Base-by-base conservation (phyloP, 2,113 vertebrate species). In the Tursiops truncatus region DNA sequence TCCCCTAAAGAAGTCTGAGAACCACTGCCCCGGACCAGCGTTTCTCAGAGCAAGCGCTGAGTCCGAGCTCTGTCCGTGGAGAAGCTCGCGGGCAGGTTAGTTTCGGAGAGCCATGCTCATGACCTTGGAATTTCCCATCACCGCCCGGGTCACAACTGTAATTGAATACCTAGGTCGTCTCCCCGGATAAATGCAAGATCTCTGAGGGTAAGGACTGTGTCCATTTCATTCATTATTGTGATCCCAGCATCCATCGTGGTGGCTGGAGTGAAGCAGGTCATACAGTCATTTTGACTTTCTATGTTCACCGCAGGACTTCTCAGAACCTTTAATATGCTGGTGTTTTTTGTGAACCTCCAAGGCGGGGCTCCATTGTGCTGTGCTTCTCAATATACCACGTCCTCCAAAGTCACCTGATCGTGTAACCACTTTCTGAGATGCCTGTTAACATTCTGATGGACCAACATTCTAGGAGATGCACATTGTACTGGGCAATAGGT, bases 31-130 rank as follows among this genome's bases (percentile, higher is more conserved):
- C 41, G 28, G 50, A 41, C 4, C 53, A 12, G 23, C 26, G 12
- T 88, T 58, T 87, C 31, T n/a, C n/a, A 23, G 47, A n/a, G 50
- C n/a, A 7, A 76, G 26, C 33, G 36, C 47, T 2, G 14, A 5
- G 10, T 38, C 33, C 7, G 38, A 79, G 76, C 76, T n/a, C 50
- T 20, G 36, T 21, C 25, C 1, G 0, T 0, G 11, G 63, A 26
- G n/a, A 14, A 62, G 53, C 53, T 26, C 18, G 20, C 3, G 21
- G 91, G 41, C 3, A 18, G n/a, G 14, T 12, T 3, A 15, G n/a
- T n/a, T 33, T 62, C 41, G 13, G 38, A 0, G 5, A 7, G 8
- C 76, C 36, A 18, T 12, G 65, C 31, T 38, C 6, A 0, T 36
- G 62, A 36, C 31, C 20, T 84, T 33, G 18, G 67, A 82, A 82